Percentiles rank a stretch among this genome's conserved stretches.
Evolutionary conservation across 2,888 invertebrate genomes (phyloP).

Genomic region (Tachina fera): DNA sequence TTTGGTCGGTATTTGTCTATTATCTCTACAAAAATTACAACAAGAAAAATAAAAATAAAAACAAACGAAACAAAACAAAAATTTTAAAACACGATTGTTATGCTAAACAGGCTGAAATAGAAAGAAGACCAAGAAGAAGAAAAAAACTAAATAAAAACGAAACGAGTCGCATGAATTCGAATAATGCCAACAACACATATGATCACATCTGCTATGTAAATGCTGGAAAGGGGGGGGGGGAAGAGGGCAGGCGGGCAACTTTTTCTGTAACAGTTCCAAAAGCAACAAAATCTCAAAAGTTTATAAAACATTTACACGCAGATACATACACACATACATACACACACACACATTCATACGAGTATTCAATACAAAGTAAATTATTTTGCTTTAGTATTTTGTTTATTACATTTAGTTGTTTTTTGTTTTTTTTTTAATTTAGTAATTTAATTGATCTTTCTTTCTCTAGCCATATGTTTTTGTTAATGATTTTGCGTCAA

Average conservation of each 20-base stretch:
- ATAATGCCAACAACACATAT: neutral
- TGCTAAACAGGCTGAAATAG: constrained; percentile 62
- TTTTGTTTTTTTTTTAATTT: constrained; percentile 6
- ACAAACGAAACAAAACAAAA: constrained; percentile 20
- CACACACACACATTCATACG: neutral
- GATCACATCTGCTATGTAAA: constrained; percentile 13
- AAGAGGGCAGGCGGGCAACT: neutral
- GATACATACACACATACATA: neutral
- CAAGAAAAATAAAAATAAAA: neutral
- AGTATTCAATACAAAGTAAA: constrained; percentile 28
- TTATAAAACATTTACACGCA: neutral
- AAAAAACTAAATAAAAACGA: neutral
- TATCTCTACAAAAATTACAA: constrained; percentile 30
- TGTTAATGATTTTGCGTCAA: neutral
- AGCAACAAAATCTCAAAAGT: neutral
- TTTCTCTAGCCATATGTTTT: constrained; percentile 16
- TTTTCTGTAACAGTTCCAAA: constrained; percentile 12
- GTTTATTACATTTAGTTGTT: neutral
- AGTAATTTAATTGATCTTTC: constrained; percentile 40
- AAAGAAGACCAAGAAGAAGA: constrained; percentile 9
- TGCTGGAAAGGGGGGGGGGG: no score
- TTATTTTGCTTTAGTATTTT: constrained; percentile 2
- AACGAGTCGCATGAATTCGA: constrained; percentile 15
- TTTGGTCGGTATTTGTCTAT: constrained; percentile 56
- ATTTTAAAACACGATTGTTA: constrained; percentile 56